Base-by-base conservation (phyloP, 2,113 vertebrate species). In the Dipodomys ordii region DNA sequence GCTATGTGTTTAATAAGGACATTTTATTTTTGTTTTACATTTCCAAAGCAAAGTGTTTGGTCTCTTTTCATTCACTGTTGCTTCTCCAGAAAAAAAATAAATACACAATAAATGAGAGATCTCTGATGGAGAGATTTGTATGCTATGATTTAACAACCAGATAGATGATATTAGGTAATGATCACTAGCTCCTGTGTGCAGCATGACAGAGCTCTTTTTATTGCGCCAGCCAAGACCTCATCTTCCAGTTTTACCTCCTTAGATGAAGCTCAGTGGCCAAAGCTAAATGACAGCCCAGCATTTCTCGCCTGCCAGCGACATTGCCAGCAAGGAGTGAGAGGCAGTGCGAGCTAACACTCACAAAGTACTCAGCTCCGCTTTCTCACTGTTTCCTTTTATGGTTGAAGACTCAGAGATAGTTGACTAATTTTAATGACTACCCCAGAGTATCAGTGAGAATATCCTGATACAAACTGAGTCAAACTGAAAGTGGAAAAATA, bases 371-470 rank as follows among this genome's bases (percentile, higher is more conserved):
- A 88, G 60, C 62, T 88, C 86, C 69, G 67, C 83, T 80, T 95
- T 90, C 87, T 96, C 78, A 53, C 83, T 89, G 3, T 91, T 90
- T 94, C 87, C 83, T 96, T 95, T 92, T 90, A 92, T 74, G 89
- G 69, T 28, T 91, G 64, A 95, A 94, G 62, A 89, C 83, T 91
- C 78, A 95, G 91, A 94, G 94, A 96, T 53, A 84, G 86, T 83
- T 91, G 86, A 90, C 80, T 91, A 83, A 92, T 92, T 95, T 89
- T 90, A 88, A 92, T 89, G 74, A 95, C 86, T 94, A n/a, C 62
- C 87, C 89, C 62, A 91, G 87, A 95, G 90, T 89, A 96, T 90
- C 91, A 84, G 83, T 20, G 35, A 92, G 83, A 89, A 88, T 87
- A 82, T 72, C 65, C 83, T 80, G 74, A 64, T 82, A 89, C 57